Conservation (phyloP, 2,113 vertebrate species). For the Microcebus griseorufus region DNA sequence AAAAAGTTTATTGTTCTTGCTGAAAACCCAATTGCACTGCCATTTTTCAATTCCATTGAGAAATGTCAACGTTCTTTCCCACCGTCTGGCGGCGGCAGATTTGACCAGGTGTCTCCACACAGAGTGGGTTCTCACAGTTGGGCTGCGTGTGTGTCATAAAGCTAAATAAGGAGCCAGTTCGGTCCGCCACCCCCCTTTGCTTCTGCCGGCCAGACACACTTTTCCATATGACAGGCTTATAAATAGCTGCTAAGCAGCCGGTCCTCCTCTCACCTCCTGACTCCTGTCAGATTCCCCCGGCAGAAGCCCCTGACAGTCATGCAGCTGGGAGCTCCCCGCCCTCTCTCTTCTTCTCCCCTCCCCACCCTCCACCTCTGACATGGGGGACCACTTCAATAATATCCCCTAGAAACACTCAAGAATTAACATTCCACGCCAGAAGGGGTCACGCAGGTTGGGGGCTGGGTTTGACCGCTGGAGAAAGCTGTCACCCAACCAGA, state of each 20-base stretch:
- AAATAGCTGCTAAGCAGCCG: slow-evolving; percentile 75
- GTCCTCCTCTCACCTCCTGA: slow-evolving; percentile 71
- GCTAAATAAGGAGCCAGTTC: slow-evolving; percentile 71
- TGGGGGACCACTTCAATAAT: background rate
- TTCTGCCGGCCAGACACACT: slow-evolving; percentile 74
- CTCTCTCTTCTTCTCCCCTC: background rate
- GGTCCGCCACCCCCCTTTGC: slow-evolving; percentile 40
- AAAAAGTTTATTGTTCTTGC: slow-evolving; percentile 9
- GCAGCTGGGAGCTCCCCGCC: slow-evolving; percentile 54
- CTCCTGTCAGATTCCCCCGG: slow-evolving; percentile 58
- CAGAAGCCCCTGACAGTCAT: slow-evolving; percentile 68
- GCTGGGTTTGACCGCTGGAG: slow-evolving; percentile 29
- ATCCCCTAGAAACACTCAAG: background rate
- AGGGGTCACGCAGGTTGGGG: background rate
- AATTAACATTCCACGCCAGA: background rate
- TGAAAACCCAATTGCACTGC: background rate
- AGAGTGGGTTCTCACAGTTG: slow-evolving; percentile 72
- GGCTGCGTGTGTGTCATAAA: slow-evolving; percentile 66
- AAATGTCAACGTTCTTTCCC: slow-evolving; percentile 65
- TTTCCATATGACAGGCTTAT: slow-evolving; percentile 70
- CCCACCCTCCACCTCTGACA: background rate
- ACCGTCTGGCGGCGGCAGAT: slow-evolving; percentile 64
- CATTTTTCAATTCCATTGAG: slow-evolving; percentile 66
- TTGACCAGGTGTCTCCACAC: slow-evolving; percentile 70
- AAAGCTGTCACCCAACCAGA: slow-evolving; percentile 41